Conservation (phyloP, 1,140 invertebrate species). For the Ips nitidus region DNA sequence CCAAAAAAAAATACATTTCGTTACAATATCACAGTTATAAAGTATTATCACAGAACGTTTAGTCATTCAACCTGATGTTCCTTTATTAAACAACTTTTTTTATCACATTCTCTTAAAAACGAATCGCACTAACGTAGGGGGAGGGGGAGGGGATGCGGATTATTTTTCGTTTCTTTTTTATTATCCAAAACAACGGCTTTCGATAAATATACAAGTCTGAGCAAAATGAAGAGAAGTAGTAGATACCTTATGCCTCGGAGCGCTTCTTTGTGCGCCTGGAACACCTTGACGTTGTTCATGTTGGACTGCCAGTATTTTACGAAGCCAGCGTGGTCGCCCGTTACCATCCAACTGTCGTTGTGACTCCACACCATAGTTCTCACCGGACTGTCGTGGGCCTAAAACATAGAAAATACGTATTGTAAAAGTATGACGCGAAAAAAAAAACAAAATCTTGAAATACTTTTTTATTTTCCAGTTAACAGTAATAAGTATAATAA, state of each 20-base stretch:
- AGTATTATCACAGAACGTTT: slow-evolving; percentile 37
- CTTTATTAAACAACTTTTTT: too few species aligned
- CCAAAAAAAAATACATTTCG: slow-evolving; percentile 43
- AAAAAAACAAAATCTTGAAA: background rate
- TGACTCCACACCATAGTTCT: slow-evolving; percentile 99
- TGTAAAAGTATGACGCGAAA: too few species aligned
- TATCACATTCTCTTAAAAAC: too few species aligned
- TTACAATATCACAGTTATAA: slow-evolving; percentile 42
- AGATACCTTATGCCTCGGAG: slow-evolving; percentile 95
- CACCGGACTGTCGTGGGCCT: slow-evolving; percentile 98
- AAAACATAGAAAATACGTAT: slow-evolving; percentile 34
- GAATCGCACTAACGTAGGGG: slow-evolving; percentile 41
- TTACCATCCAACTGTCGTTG: slow-evolving; percentile 99
- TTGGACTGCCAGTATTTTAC: slow-evolving; percentile 99
- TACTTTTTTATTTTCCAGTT: too few species aligned
- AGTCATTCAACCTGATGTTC: too few species aligned
- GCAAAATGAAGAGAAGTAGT: slow-evolving; percentile 49
- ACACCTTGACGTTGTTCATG: slow-evolving; percentile 99
- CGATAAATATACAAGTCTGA: slow-evolving; percentile 34
- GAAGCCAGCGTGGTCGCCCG: slow-evolving; percentile 96
- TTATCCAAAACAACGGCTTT: slow-evolving; percentile 9
- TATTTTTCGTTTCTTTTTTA: slow-evolving; percentile 16
- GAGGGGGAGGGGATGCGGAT: slow-evolving; percentile 40
- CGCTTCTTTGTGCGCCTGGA: slow-evolving; percentile 99
- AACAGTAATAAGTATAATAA: too few species aligned